Percentiles rank a stretch among this genome's conserved stretches.
Evolutionary conservation across 2,888 invertebrate species (phyloP).

Genomic region (Lepeophtheirus nordmannii): DNA sequence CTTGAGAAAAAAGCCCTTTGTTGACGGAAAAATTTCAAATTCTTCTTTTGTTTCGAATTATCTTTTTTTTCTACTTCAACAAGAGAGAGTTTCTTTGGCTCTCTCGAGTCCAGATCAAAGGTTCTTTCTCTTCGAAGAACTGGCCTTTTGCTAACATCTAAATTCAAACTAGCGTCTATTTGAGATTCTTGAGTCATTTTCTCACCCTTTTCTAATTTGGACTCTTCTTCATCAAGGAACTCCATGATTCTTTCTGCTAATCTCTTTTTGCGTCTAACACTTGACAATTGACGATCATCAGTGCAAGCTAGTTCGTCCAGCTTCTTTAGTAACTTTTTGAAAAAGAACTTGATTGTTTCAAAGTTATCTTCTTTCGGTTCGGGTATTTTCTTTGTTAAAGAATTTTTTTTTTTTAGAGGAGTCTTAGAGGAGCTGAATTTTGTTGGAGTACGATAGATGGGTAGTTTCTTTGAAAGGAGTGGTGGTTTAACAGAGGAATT

Average conservation of each 20-base stretch:
- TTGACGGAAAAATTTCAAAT: neutral
- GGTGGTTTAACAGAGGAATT: neutral
- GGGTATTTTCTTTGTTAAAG: neutral
- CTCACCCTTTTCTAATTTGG: neutral
- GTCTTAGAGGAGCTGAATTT: neutral
- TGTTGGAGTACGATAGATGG: neutral
- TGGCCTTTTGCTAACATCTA: neutral
- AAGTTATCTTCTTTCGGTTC: neutral
- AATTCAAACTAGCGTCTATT: constrained; percentile 1
- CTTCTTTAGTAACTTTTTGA: neutral
- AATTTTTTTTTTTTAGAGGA: neutral
- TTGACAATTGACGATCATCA: neutral
- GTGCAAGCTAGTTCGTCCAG: neutral
- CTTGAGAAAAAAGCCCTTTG: neutral
- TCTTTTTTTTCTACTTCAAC: neutral
- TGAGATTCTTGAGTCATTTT: neutral
- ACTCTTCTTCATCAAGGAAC: neutral
- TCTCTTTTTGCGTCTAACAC: neutral
- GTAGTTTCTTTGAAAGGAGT: neutral
- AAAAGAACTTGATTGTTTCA: neutral
- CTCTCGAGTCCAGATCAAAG: neutral
- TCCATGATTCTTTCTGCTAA: neutral
- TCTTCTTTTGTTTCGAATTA: neutral
- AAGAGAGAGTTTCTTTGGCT: neutral
- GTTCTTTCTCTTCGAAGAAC: neutral